These are phyloP conservation scores for Dolomedes plantarius DNA, from an alignment of 2,888 invertebrate species.

Conservation along the genomic window DNA sequence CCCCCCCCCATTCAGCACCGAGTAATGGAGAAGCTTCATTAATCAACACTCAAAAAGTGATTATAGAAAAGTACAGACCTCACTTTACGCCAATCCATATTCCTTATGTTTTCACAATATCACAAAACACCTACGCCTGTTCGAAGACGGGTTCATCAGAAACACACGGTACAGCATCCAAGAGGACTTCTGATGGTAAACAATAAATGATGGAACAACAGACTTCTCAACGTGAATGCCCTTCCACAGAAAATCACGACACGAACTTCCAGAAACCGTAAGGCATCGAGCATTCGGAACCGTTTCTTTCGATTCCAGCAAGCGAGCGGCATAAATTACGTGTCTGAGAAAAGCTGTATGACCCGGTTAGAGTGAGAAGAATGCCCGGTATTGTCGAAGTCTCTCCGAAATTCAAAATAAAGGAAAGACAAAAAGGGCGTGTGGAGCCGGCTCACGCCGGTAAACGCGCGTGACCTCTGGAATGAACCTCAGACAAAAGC, in stretches of 20 bases:
- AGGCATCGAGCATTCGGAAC: background rate
- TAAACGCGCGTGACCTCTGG: background rate
- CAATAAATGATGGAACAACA: background rate
- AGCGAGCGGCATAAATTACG: background rate
- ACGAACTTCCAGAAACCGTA: background rate
- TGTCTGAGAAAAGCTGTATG: background rate
- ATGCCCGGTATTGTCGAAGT: background rate
- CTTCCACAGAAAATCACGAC: background rate
- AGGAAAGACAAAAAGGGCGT: constrained; percentile 7
- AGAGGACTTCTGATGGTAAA: background rate
- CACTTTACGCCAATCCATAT: background rate
- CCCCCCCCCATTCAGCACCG: too few species aligned
- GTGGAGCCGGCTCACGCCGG: background rate
- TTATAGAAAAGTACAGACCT: background rate
- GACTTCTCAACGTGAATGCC: background rate
- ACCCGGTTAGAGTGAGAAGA: background rate
- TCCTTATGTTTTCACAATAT: too few species aligned
- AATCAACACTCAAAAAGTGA: too few species aligned
- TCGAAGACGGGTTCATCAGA: too few species aligned
- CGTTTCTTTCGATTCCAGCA: background rate
- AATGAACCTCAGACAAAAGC: background rate
- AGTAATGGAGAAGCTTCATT: too few species aligned
- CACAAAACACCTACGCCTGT: too few species aligned
- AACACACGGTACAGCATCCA: background rate
- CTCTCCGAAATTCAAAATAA: background rate